Evolutionary conservation across 2,797 vertebrate species (phyloP).

Genomic region (Peromyscus attwateri): DNA sequence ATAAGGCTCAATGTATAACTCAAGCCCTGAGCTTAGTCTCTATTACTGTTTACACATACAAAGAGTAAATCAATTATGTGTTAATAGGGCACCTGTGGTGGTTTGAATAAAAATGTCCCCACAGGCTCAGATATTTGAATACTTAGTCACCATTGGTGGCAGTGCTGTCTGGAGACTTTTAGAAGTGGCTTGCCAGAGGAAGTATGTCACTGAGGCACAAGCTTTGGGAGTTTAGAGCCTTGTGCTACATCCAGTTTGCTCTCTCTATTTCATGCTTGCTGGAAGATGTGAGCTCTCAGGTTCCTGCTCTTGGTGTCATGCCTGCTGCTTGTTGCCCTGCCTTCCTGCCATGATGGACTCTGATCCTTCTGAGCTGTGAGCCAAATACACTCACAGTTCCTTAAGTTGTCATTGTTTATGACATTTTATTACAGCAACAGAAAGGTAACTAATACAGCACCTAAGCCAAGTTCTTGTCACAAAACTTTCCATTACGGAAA

Average conservation of each 20-base stretch:
- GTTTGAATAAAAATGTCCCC: background rate
- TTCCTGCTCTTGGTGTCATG: background rate
- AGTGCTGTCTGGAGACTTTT: background rate
- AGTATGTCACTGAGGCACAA: background rate
- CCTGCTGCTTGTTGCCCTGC: background rate
- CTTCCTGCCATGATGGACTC: background rate
- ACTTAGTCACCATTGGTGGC: background rate
- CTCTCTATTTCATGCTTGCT: background rate
- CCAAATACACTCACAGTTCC: background rate
- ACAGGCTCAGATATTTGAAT: background rate
- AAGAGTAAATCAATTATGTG: background rate
- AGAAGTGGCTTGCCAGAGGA: background rate
- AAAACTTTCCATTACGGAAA: background rate
- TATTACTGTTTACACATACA: background rate
- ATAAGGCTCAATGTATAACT: too few species aligned
- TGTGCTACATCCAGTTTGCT: background rate
- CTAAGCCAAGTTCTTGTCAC: constrained; percentile 17
- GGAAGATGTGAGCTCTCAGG: background rate
- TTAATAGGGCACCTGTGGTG: background rate
- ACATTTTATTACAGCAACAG: background rate
- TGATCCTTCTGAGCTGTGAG: background rate
- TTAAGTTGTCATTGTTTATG: background rate
- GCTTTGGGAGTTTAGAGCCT: background rate
- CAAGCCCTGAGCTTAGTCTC: background rate
- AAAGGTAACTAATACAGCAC: background rate